Percentiles rank a stretch among this genome's conserved stretches.
These are phyloP conservation scores for Oriolus oriolus DNA, from an alignment of 2,113 vertebrate genomes.

Conservation along the genomic window DNA sequence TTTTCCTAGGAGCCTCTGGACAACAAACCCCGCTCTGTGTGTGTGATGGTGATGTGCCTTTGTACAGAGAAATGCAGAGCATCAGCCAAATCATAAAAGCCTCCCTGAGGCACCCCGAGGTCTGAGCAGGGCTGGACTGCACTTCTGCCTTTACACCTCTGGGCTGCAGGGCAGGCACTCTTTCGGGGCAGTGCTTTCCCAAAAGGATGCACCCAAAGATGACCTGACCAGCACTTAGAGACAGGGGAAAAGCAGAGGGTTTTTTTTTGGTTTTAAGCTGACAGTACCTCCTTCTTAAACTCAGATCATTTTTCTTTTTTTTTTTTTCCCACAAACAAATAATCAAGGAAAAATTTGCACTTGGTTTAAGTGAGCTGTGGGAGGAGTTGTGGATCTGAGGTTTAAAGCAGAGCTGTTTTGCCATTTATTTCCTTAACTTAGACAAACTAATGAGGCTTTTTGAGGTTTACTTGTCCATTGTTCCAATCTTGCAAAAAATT, in stretches of 20 bases:
- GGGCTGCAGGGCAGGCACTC: constrained; percentile 59
- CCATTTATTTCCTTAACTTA: background rate
- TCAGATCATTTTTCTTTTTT: no score
- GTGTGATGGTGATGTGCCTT: rapidly evolving
- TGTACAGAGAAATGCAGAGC: background rate
- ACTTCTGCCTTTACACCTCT: constrained; percentile 48
- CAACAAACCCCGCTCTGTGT: rapidly evolving
- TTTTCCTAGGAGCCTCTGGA: background rate
- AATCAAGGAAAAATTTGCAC: rapidly evolving
- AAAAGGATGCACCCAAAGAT: background rate
- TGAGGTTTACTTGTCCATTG: background rate
- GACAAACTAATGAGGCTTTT: background rate
- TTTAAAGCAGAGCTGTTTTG: background rate
- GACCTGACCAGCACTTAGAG: background rate
- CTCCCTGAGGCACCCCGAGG: background rate
- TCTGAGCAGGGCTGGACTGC: background rate
- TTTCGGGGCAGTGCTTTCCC: background rate
- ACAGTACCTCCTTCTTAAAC: background rate
- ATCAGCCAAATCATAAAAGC: background rate
- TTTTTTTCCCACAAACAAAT: background rate
- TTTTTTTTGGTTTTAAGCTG: background rate
- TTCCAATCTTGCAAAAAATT: background rate
- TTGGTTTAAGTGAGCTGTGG: background rate
- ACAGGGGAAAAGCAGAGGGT: rapidly evolving
- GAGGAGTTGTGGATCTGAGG: background rate